Evolutionary conservation across 2,797 vertebrate species (phyloP), one percentile per base, ranked within the genome.

Genomic region (Tiaroga cobitis): DNA sequence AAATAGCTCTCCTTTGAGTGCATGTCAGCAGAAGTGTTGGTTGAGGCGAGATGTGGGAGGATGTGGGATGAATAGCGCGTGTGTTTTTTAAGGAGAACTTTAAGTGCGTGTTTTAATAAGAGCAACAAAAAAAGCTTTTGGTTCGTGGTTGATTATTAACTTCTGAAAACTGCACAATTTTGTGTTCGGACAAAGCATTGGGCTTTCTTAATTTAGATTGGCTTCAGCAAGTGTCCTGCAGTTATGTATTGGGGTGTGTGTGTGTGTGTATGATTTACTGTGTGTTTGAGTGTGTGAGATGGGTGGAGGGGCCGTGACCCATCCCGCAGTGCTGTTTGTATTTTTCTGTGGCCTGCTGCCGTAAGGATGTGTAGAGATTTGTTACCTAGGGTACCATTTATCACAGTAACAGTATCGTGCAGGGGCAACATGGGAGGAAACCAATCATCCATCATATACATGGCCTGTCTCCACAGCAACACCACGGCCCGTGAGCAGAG

Each of bases 401-500:
- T 90, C 89, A 90, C 88, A 81, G 88, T 89, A 84, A 84, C 83
- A 59, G 86, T 85, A 82, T 81, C 41, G 49, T 39, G 68, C 80
- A 78, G 85, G 72, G 86, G 86, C 85, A 85, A 56, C 78, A 75
- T 41, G 46, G 81, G 81, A 79, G 88, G 88, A 90, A 85, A 90
- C 84, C 78, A 88, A 61, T 85, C 87, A 90, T 90, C 89, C 80
- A 85, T 90, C 89, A 89, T 85, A 85, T 65, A 68, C 81, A 81
- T 49, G 78, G 83, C 83, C 85, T 85, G 83, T 89, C 83, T 34
- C 83, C 83, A 84, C 83, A 19, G 85, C 81, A 87, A 88, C 85
- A 10, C 70, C 83, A 85, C 54, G 37, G 87, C 54, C 84, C 67
- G 32, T 85, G 85, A 89, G 86, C 54, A 68, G 67, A 51, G 74